Conservation (phyloP, 30 jellyfish, hydroid and myxozoan genomes). For the Cassiopea andromeda region DNA sequence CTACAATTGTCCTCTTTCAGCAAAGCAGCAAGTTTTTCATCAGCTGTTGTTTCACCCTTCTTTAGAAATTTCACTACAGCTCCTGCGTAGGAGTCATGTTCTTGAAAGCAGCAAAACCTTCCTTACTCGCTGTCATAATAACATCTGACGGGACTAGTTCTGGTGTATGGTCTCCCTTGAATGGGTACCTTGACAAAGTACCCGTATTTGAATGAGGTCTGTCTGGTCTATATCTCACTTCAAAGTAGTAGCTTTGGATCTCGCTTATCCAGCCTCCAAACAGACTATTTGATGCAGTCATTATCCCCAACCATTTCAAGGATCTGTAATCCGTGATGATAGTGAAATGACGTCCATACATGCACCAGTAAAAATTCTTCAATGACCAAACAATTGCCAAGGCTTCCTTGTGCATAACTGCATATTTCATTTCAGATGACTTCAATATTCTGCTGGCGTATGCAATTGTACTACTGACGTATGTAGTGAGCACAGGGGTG, state of each 20-base stretch:
- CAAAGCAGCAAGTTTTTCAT: constrained; percentile 22
- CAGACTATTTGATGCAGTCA: constrained; percentile 55
- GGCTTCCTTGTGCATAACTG: constrained; percentile 56
- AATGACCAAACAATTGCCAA: constrained; percentile 57
- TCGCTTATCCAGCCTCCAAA: constrained; percentile 75
- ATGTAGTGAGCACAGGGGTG: too few relatives aligned
- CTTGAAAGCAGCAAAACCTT: constrained; percentile 22
- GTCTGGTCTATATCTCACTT: constrained; percentile 58
- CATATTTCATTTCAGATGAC: constrained; percentile 55
- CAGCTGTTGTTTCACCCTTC: constrained; percentile 20
- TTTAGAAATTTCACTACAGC: constrained; percentile 4
- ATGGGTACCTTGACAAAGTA: constrained; percentile 57
- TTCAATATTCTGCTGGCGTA: constrained; percentile 47
- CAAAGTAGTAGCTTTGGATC: constrained; percentile 62
- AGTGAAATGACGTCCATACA: constrained; percentile 62
- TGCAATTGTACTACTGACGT: too few relatives aligned
- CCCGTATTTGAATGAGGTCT: too few relatives aligned
- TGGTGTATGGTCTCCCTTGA: constrained; percentile 36
- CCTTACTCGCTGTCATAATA: constrained; percentile 12
- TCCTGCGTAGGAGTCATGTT: constrained; percentile 55
- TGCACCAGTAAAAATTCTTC: constrained; percentile 58
- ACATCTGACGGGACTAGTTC: neutral
- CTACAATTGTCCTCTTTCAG: constrained; percentile 20
- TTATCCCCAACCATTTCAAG: constrained; percentile 58
- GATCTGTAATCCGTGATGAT: constrained; percentile 57